These are phyloP conservation scores for Lacanobia wlatinum DNA, from an alignment of 2,888 invertebrate species.

Conservation along the genomic window DNA sequence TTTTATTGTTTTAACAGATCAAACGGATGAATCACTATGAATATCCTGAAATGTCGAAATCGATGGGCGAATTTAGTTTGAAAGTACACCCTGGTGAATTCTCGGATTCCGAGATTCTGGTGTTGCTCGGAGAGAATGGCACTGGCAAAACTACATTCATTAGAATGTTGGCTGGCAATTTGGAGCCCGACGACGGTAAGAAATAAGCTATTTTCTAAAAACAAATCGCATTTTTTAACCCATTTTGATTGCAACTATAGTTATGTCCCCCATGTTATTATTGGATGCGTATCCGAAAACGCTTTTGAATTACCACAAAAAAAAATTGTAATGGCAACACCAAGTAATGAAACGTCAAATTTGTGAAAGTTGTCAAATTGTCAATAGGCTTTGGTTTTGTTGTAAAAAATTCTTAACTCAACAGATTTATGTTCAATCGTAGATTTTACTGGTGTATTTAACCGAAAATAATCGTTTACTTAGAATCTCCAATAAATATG, in stretches of 20 bases:
- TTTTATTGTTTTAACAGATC: slow-evolving; percentile 82
- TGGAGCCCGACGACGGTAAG: slow-evolving; percentile 95
- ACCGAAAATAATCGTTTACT: slow-evolving; percentile 57
- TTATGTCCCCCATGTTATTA: background rate
- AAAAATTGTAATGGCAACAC: slow-evolving; percentile 73
- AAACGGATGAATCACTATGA: slow-evolving; percentile 99
- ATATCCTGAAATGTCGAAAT: slow-evolving; percentile 98
- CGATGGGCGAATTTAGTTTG: slow-evolving; percentile 95
- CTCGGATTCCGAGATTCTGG: slow-evolving; percentile 99
- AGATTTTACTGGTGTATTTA: slow-evolving; percentile 64
- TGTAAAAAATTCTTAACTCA: slow-evolving; percentile 71
- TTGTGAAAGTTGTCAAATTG: slow-evolving; percentile 84
- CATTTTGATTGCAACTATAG: background rate
- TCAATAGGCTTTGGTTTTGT: slow-evolving; percentile 71
- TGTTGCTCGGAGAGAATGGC: slow-evolving; percentile 99
- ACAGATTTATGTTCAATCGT: slow-evolving; percentile 63
- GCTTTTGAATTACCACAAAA: slow-evolving; percentile 18
- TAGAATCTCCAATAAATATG: slow-evolving; percentile 60
- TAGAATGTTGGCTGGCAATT: slow-evolving; percentile 98
- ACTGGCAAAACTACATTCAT: slow-evolving; percentile 99
- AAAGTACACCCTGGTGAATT: slow-evolving; percentile 97
- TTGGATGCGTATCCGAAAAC: slow-evolving; percentile 64
- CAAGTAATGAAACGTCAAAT: slow-evolving; percentile 70
- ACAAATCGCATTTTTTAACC: too few species aligned
- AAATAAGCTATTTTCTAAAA: background rate